Conservation (phyloP, 2,888 invertebrate species). For the Drosophila anceps region DNA sequence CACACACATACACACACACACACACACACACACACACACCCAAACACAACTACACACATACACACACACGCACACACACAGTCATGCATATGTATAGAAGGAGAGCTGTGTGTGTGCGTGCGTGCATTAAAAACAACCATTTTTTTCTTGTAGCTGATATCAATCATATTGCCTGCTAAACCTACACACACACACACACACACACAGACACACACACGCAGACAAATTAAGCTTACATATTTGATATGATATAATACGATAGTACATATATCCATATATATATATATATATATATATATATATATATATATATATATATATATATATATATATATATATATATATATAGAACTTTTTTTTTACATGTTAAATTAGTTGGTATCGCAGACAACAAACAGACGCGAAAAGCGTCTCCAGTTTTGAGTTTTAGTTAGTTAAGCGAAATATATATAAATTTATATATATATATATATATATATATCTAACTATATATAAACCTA, state of each 20-base stretch:
- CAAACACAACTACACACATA: constrained; percentile 1
- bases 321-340: constrained; percentile 20
- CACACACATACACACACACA: neutral
- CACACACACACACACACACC: constrained; percentile 7
- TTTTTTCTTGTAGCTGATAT: constrained; percentile 29
- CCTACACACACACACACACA: constrained; percentile 8
- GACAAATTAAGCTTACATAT: constrained; percentile 12
- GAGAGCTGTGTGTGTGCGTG: constrained; percentile 1
- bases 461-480: constrained; percentile 4
- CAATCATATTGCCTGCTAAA: constrained; percentile 3
- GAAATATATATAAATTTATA: neutral
- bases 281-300: constrained; percentile 14
- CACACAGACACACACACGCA: constrained; percentile 7
- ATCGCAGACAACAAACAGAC: constrained; percentile 21
- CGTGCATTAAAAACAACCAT: constrained; percentile 4
- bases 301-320: constrained; percentile 13
- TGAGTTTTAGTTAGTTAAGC: constrained; percentile 37
- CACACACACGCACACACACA: neutral
- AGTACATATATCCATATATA: constrained; percentile 15
- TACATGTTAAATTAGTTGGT: constrained; percentile 57
- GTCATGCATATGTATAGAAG: constrained; percentile 34
- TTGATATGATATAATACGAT: constrained; percentile 16
- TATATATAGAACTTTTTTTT: constrained; percentile 26
- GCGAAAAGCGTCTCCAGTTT: constrained; percentile 21
- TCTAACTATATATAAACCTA: constrained; percentile 12